A percentile compares a stretch with the other conserved stretches of the same genome.
phyloP scores from a whole-genome alignment of 2,888 invertebrate species.

The Netelia virgata region DNA sequence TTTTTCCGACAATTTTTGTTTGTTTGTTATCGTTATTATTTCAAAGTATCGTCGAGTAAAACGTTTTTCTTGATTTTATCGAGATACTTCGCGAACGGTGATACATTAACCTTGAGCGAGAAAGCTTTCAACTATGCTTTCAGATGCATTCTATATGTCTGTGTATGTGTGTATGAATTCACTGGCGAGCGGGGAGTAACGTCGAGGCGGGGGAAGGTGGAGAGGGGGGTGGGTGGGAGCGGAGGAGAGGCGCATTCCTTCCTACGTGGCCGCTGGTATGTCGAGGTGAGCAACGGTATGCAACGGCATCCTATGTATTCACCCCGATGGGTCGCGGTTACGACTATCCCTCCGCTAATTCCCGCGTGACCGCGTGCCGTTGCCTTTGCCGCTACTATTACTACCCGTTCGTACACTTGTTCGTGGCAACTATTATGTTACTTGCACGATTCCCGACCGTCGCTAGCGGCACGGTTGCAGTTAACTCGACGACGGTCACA shows the following conservation, averaged over 20 bases:
- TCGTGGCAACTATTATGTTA: neutral
- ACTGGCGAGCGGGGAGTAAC: slow-evolving; percentile 26
- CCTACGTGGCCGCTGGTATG: slow-evolving; percentile 81
- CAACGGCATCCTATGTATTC: slow-evolving; percentile 83
- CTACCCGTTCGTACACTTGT: slow-evolving; percentile 12
- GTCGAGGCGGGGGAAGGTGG: slow-evolving; percentile 5
- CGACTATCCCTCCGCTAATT: slow-evolving; percentile 80
- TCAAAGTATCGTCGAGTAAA: neutral
- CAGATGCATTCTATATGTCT: slow-evolving; percentile 9
- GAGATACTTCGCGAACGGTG: slow-evolving; percentile 16
- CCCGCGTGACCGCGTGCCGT: slow-evolving; percentile 73
- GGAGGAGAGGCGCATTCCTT: slow-evolving; percentile 80
- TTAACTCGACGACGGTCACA: slow-evolving; percentile 3
- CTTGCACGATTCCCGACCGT: neutral
- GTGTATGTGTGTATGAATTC: slow-evolving; percentile 31
- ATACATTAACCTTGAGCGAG: slow-evolving; percentile 33
- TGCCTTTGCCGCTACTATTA: slow-evolving; percentile 33
- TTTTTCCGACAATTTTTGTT: too few species aligned
- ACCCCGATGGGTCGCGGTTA: slow-evolving; percentile 81
- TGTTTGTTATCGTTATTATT: neutral
- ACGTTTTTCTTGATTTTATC: neutral
- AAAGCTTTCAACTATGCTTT: slow-evolving; percentile 8
- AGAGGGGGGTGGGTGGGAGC: slow-evolving; percentile 65
- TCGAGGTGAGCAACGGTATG: slow-evolving; percentile 82
- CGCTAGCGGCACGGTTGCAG: neutral